Evolutionary conservation across 2,797 vertebrate species (phyloP).

Genomic region (Antrozous pallidus): DNA sequence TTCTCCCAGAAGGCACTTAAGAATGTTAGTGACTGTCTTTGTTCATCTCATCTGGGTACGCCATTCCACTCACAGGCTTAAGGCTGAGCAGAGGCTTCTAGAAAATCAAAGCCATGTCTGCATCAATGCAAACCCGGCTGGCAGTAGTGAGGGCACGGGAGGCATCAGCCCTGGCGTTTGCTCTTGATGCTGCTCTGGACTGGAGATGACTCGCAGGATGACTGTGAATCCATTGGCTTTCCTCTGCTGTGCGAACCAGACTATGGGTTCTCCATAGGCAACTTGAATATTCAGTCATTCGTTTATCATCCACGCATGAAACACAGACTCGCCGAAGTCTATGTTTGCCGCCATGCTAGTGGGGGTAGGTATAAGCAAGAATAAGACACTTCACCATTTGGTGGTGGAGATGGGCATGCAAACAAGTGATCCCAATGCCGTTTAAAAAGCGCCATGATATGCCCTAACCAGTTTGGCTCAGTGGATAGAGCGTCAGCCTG

Average conservation of each 20-base stretch:
- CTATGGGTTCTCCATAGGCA: conserved; percentile 9
- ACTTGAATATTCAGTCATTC: background rate
- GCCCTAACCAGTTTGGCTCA: no score
- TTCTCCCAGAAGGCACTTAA: background rate
- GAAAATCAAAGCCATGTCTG: background rate
- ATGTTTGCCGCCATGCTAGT: background rate
- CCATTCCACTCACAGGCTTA: background rate
- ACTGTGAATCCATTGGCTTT: background rate
- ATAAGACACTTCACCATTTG: background rate
- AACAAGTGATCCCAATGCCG: no score
- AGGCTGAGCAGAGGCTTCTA: background rate
- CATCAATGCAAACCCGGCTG: background rate
- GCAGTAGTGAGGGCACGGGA: rapidly evolving
- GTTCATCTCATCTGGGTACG: background rate
- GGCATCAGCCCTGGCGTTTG: background rate
- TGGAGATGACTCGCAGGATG: background rate
- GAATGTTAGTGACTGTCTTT: background rate
- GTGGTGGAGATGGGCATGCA: background rate
- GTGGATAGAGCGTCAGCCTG: no score
- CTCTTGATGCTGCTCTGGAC: background rate
- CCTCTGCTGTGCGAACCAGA: background rate
- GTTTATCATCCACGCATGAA: conserved; percentile 1
- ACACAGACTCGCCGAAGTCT: background rate
- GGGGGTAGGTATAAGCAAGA: background rate
- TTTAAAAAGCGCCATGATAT: background rate